Evolutionary conservation across 2,113 vertebrate genomes (phyloP), one percentile per base, ranked within the genome.

Genomic region (Loxodonta africana): DNA sequence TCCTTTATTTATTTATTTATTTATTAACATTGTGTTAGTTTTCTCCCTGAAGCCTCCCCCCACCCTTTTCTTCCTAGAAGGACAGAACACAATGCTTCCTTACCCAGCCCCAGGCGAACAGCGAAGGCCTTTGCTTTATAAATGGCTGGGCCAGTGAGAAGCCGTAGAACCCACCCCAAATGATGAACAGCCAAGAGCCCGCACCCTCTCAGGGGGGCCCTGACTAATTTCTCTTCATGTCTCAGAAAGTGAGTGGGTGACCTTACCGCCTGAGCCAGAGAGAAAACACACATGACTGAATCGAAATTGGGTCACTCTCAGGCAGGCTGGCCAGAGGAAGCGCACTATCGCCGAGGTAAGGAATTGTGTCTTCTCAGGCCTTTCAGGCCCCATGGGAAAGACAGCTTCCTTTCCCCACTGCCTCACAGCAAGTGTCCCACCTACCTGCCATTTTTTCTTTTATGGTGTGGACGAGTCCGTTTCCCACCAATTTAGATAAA

Each of bases 141-240:
- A 97, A 96, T 97, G 46, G 67, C 96, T 77, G 71, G 91, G 89
- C 92, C 74, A 84, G 44, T 18, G 20, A 81, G 91, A 95, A 93
- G 82, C 73, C 51, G n/a, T 33, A 77, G 81, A 74, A 67, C n/a
- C n/a, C 48, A 6, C 20, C 69, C 48, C 80, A 88, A 44, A 84
- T 87, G 87, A 90, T 92, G 83, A 90, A 96, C 33, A 88, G 74
- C 53, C 84, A 37, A 95, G 91, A 37, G 91, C 83, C 80, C 57
- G 26, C 96, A 97, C 96, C 92, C 96, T 97, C 96, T 97, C 80
- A 78, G 95, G 51, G 83, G 92, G 73, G 53, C 94, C 95, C 95
- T 90, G 94, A 87, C 71, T 97, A 97, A 98, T 97, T 98, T 97
- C 95, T 97, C 77, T 95, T 98, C 96, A 94, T 92, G 96, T 91